A percentile compares a stretch with the other conserved stretches of the same genome.
These are phyloP conservation scores for Mycetomoellerius zeteki DNA, from an alignment of 1,140 invertebrate genomes.

Conservation along the genomic window DNA sequence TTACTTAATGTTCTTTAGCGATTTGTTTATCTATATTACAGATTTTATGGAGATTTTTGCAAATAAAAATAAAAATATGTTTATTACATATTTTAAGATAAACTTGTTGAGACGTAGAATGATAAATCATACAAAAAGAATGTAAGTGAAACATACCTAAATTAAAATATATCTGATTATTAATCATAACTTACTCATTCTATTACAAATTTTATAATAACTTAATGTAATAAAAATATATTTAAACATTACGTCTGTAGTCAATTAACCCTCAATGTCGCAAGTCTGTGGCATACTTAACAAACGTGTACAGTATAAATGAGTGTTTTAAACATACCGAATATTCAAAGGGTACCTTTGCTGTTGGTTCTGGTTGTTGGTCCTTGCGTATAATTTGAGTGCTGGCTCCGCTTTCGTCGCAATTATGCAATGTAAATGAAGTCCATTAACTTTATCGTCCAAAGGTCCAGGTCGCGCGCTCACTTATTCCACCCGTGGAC, in stretches of 20 bases:
- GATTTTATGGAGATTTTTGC: not conserved
- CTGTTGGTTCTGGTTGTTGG: constrained; percentile 55
- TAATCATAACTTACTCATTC: not conserved
- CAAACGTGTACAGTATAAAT: constrained; percentile 18
- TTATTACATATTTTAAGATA: not conserved
- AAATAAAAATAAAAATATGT: not conserved
- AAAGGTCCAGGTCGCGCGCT: constrained; percentile 42
- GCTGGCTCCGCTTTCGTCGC: constrained; percentile 40
- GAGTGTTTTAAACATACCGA: constrained; percentile 47
- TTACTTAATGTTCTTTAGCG: not conserved
- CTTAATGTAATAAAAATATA: not conserved
- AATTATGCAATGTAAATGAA: constrained; percentile 78
- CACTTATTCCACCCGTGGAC: constrained; percentile 46
- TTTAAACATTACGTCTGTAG: not conserved
- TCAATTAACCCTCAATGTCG: constrained; percentile 27
- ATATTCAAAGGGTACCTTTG: constrained; percentile 26
- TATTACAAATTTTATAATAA: not conserved
- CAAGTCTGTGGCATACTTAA: not conserved
- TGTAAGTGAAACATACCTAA: not conserved
- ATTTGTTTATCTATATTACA: constrained; percentile 17
- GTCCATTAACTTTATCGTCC: constrained; percentile 76
- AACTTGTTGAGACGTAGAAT: not conserved
- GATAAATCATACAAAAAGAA: not conserved
- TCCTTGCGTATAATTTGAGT: constrained; percentile 58
- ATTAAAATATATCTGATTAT: not conserved